phyloP scores from a whole-genome alignment of 2,797 vertebrate species.

The Pterois miles region DNA sequence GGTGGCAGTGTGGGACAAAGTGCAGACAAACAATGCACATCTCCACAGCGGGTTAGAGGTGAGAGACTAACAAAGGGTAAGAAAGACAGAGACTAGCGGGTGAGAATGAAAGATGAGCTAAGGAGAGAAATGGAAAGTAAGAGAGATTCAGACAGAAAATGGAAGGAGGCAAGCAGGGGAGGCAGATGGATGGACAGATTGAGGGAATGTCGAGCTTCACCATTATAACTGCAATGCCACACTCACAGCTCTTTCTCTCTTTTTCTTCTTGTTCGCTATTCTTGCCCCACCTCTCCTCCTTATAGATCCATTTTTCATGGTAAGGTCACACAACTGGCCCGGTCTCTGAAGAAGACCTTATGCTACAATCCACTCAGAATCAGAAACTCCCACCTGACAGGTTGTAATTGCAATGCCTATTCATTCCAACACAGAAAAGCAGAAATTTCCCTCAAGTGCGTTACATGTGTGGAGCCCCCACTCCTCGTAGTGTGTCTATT shows the following conservation, averaged over 20 bases:
- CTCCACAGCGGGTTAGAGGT: conserved; percentile 22
- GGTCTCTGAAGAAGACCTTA: not conserved
- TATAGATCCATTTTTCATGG: conserved; percentile 46
- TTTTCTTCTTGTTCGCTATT: conserved; percentile 8
- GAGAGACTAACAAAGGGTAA: conserved; percentile 33
- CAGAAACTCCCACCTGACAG: not conserved
- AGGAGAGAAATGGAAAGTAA: conserved; percentile 13
- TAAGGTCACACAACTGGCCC: conserved; percentile 10
- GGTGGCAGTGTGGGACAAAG: not conserved
- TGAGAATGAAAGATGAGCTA: conserved; percentile 39
- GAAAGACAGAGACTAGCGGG: not conserved
- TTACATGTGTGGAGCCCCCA: too few species aligned
- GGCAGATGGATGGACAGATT: conserved; percentile 70
- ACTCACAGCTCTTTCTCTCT: conserved; percentile 15
- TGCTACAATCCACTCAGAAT: not conserved
- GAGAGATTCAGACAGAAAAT: conserved; percentile 19
- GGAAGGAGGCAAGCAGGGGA: conserved; percentile 27
- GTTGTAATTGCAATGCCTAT: not conserved
- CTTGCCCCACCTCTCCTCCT: conserved; percentile 23
- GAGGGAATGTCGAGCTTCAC: conserved; percentile 64
- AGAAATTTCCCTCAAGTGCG: not conserved
- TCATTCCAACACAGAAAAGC: not conserved
- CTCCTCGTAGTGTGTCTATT: too few species aligned
- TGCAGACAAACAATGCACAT: conserved; percentile 2
- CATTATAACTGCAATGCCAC: conserved; percentile 54